phyloP scores from a whole-genome alignment of 1,140 invertebrate species.

The Patella vulgata region DNA sequence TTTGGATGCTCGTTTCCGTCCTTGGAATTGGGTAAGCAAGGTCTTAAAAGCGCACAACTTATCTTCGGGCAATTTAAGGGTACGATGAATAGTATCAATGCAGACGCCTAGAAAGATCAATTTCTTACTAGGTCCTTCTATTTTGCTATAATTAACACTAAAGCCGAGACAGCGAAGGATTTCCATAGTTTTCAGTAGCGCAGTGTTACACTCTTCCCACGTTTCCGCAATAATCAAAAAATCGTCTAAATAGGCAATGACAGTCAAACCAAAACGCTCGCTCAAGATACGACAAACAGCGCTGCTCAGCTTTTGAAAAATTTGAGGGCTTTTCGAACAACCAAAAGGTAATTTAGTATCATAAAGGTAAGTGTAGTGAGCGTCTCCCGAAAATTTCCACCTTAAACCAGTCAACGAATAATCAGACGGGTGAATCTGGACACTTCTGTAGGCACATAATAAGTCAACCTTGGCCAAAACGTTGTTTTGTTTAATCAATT shows the following conservation, averaged over 20 bases:
- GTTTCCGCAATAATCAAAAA: slow-evolving; percentile 12
- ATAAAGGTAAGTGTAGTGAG: slow-evolving; percentile 3
- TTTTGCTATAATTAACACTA: slow-evolving; percentile 17
- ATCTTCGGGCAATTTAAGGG: not conserved
- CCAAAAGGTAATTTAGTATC: slow-evolving; percentile 15
- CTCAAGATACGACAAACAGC: slow-evolving; percentile 1
- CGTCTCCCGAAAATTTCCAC: slow-evolving; percentile 9
- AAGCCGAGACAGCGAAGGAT: slow-evolving; percentile 15
- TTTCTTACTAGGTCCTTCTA: slow-evolving; percentile 4
- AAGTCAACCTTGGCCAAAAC: slow-evolving; percentile 17
- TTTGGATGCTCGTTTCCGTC: slow-evolving; percentile 1
- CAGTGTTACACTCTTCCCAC: slow-evolving; percentile 1
- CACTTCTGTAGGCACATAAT: slow-evolving; percentile 1
- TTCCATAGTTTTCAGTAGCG: not conserved
- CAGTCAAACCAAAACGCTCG: not conserved
- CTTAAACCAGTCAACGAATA: slow-evolving; percentile 9
- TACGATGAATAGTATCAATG: not conserved
- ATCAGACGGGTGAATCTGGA: slow-evolving; percentile 16
- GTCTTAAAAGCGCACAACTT: not conserved
- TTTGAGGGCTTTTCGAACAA: slow-evolving; percentile 10
- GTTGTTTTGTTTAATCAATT: slow-evolving; percentile 7
- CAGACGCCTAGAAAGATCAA: slow-evolving; percentile 7
- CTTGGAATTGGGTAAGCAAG: not conserved
- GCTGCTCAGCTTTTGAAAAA: slow-evolving; percentile 8
- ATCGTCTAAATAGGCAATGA: slow-evolving; percentile 17